Evolutionary conservation across 2,113 vertebrate genomes (phyloP), one percentile per base, ranked within the genome.

Genomic region (Anarhynchus alexandrinus): DNA sequence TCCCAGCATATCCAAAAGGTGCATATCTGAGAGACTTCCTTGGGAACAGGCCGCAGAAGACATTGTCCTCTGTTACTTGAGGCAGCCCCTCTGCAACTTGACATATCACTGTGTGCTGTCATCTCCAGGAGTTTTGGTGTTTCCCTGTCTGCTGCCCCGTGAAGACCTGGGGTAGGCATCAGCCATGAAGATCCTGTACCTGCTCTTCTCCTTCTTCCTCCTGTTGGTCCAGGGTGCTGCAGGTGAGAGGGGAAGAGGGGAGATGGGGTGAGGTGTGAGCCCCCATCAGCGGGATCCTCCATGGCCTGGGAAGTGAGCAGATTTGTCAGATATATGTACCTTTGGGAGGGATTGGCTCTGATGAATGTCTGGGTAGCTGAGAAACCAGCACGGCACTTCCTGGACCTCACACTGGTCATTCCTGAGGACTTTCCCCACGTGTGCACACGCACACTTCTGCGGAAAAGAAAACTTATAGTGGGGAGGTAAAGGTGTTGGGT

Each of bases 41-140:
- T 20, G 34, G 21, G 49, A 86, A 54, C 15, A 42, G 29, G 57
- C 12, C 15, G 36, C 69, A 36, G 15, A 32, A 78, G 42, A 30
- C 9, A 19, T 10, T 3, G 5, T 11, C 14, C 2, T 21, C 30
- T 29, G 22, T 36, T 32, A 1, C 2, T n/a, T 16, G 18, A 19
- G 1, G 16, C 5, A 90, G 57, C 12, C 18, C 38, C 5, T 64
- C 1, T 58, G 55, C 29, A 58, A 4, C 45, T 3, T 64, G 49
- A 9, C 30, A 9, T 36, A 13, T 32, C n/a, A 8, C 17, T 47
- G 30, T 66, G 12, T 47, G 25, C 58, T 69, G 54, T 14, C 32
- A n/a, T n/a, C 57, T n/a, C 32, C 57, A n/a, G 57, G 57, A 58
- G n/a, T 13, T 36, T 49, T 49, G 21, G 34, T 61, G 36, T 49